Conservation (phyloP, 2,113 vertebrate species). For the Lycaon pictus region DNA sequence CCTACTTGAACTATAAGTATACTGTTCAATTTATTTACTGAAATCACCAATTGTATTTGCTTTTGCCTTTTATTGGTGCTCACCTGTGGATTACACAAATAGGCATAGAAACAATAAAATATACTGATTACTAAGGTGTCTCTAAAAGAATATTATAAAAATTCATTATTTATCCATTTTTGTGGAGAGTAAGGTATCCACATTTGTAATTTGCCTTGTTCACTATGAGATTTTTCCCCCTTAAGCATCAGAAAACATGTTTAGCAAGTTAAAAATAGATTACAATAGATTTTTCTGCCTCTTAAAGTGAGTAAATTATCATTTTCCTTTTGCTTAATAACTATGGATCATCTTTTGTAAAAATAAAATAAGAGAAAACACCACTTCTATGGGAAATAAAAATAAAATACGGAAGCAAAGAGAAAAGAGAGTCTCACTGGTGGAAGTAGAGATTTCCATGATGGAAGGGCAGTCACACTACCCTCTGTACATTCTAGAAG, state of each 20-base stretch:
- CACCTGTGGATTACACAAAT: neutral
- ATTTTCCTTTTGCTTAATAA: constrained; percentile 41
- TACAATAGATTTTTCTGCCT: neutral
- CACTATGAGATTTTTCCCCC: neutral
- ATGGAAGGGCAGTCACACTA: neutral
- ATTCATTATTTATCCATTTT: neutral
- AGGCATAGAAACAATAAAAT: neutral
- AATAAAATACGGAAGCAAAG: neutral
- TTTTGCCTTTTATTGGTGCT: neutral
- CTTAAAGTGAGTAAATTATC: constrained; percentile 17
- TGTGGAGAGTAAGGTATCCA: neutral
- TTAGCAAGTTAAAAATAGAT: neutral
- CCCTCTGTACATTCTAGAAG: neutral
- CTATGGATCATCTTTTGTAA: neutral
- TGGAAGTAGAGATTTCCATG: neutral
- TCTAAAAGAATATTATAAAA: constrained; percentile 58
- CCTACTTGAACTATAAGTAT: constrained; percentile 18
- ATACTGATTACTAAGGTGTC: neutral
- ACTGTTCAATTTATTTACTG: constrained; percentile 44
- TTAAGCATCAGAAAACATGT: constrained; percentile 16
- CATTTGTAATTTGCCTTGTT: neutral
- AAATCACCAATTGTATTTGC: neutral
- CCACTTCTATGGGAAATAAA: neutral
- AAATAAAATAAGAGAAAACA: constrained; percentile 46
- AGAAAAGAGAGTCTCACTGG: neutral